Percentiles rank a stretch among this genome's conserved stretches.
These are phyloP conservation scores for Ganaspis brasiliensis DNA, from an alignment of 2,888 invertebrate genomes.

Conservation along the genomic window DNA sequence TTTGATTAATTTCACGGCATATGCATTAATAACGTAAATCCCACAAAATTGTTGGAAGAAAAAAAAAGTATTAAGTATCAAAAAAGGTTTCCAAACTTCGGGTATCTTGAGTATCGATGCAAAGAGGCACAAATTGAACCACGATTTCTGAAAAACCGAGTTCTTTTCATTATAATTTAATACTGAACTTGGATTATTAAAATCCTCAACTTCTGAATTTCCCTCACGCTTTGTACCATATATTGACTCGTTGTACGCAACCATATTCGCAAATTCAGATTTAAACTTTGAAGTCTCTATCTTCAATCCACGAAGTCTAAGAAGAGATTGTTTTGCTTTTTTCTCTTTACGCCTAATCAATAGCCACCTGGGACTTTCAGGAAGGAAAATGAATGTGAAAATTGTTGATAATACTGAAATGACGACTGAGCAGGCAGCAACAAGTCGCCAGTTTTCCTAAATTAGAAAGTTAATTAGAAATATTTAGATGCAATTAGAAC, in stretches of 20 bases:
- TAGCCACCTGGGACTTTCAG: slow-evolving; percentile 82
- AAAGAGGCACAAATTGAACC: neutral
- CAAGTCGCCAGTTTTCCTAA: slow-evolving; percentile 32
- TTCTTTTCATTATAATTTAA: neutral
- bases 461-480: neutral
- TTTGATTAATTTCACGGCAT: slow-evolving; percentile 60
- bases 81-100: slow-evolving; percentile 67
- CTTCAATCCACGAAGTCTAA: slow-evolving; percentile 74
- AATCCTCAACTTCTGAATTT: neutral
- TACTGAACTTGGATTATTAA: neutral
- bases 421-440: slow-evolving; percentile 17
- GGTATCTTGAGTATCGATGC: slow-evolving; percentile 44
- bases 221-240: neutral
- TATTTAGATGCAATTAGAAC: too few species aligned
- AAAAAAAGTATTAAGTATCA: slow-evolving; percentile 61
- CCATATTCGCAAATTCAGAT: slow-evolving; percentile 62
- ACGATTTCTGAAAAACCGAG: neutral
- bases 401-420: slow-evolving; percentile 73
- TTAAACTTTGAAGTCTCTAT: slow-evolving; percentile 58
- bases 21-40: slow-evolving; percentile 61
- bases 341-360: slow-evolving; percentile 77
- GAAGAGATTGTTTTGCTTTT: slow-evolving; percentile 78
- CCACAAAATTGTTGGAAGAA: slow-evolving; percentile 66
- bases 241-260: slow-evolving; percentile 47
- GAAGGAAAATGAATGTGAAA: slow-evolving; percentile 74